Evolutionary conservation across 1,140 invertebrate species (phyloP).

Genomic region (Drosophila obscura): DNA sequence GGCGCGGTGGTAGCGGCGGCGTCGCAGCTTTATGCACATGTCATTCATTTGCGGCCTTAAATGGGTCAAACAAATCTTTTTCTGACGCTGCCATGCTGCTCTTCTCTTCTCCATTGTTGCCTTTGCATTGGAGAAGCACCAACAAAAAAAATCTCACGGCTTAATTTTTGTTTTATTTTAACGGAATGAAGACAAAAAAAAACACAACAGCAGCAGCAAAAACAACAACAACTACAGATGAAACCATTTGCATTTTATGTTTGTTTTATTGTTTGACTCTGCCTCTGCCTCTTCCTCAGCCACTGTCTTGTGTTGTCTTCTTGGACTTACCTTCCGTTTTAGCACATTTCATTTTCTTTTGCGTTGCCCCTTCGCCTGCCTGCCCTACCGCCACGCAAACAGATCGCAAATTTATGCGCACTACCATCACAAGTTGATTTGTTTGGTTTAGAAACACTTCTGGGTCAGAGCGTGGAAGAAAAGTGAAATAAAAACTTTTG

Average conservation of each 20-base stretch:
- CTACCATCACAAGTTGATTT: constrained; percentile 58
- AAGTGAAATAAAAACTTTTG: constrained; percentile 58
- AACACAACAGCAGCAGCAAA: constrained; percentile 5
- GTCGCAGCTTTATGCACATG: constrained; percentile 77
- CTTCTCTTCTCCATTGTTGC: constrained; percentile 19
- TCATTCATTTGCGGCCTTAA: constrained; percentile 62
- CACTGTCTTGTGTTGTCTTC: constrained; percentile 8
- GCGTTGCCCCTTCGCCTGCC: constrained; percentile 20
- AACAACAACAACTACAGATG: constrained; percentile 4
- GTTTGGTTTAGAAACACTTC: constrained; percentile 60
- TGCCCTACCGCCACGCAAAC: not conserved
- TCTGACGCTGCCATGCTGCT: constrained; percentile 23
- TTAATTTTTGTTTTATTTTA: constrained; percentile 76
- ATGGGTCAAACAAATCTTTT: constrained; percentile 80
- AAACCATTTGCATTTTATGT: constrained; percentile 75
- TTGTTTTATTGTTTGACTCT: constrained; percentile 74
- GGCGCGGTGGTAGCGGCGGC: constrained; percentile 6
- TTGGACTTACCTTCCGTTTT: constrained; percentile 26
- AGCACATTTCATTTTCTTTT: constrained; percentile 58
- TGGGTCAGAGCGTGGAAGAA: constrained; percentile 61
- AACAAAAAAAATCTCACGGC: constrained; percentile 76
- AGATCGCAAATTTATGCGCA: constrained; percentile 60
- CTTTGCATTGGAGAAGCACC: constrained; percentile 18
- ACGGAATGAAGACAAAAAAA: constrained; percentile 41
- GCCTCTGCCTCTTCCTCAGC: constrained; percentile 28